Base-by-base conservation (phyloP, 23 tunicate species). In the Diplosoma virens region DNA sequence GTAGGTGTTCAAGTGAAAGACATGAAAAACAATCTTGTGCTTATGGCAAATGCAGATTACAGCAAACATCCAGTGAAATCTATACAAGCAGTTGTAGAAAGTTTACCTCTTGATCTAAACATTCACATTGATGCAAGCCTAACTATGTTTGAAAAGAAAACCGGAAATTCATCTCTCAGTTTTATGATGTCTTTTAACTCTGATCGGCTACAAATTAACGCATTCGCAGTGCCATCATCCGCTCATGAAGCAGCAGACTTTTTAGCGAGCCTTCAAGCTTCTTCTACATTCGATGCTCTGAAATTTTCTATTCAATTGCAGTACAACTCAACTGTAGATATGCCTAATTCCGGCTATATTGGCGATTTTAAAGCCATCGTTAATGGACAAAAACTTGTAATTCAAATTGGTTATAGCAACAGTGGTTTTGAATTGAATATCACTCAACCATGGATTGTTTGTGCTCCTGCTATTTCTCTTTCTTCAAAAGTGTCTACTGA, bases 171-270 rank as follows among this genome's bases (percentile, higher is more conserved):
- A 5, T 61, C 69, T 27, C 33, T 76, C 0, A 33, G 50, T n/a
- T 34, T 78, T 32, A 20, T 32, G 11, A 21, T 84, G 9, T 24
- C 14, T n/a, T n/a, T n/a, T n/a, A n/a, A n/a, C n/a, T n/a, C n/a
- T n/a, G n/a, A n/a, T n/a, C n/a, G n/a, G n/a, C n/a, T n/a, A n/a
- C n/a, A n/a, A n/a, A n/a, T 76, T 2, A 53, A 50, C 20, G 52
- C 47, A 16, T 56, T 63, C 67, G 81, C 78, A 4, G 17, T 33
- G 36, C 86, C 86, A 6, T 50, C 81, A 16, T 54, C 33, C 46
- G 45, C 55, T 29, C 20, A 34, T 35, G 52, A 67, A 23, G 68
- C 69, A 9, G 59, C 74, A 63, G 76, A 67, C 28, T 67, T 67
- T 25, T n/a, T 25, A 3, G 74, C 52, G 2, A 25, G 52, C 50